Evolutionary conservation across 2,113 vertebrate species (phyloP).

Genomic region (Calyptomena viridis): DNA sequence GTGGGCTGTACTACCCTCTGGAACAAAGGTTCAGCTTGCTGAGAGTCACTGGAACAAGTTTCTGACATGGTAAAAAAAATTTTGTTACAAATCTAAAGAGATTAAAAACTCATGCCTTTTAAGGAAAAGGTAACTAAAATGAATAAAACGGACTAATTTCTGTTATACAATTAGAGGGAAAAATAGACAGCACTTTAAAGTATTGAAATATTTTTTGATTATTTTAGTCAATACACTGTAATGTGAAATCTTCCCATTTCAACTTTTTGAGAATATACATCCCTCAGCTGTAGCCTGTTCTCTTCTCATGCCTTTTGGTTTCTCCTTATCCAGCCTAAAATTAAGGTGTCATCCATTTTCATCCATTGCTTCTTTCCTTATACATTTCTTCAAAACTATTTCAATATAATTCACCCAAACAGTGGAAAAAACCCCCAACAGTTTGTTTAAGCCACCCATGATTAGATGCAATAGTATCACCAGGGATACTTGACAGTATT

Average conservation of each 20-base stretch:
- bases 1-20: constrained; percentile 77
- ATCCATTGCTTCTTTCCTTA: not conserved
- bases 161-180: not conserved
- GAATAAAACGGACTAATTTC: not conserved
- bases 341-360: not conserved
- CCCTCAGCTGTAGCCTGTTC: not conserved
- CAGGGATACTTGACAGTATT: not conserved
- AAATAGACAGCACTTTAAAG: not conserved
- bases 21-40: constrained; percentile 79
- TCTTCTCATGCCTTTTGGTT: not conserved
- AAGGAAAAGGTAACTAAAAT: not conserved
- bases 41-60: constrained; percentile 26
- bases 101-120: not conserved
- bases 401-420: not conserved
- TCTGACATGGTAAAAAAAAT: constrained; percentile 37
- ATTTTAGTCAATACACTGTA: not conserved
- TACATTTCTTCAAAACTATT: not conserved
- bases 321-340: not conserved
- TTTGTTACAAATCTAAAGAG: not conserved
- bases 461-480: not conserved
- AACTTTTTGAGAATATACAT: not conserved
- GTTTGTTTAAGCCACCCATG: not conserved
- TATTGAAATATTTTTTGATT: not conserved
- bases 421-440: not conserved
- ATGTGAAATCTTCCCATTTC: not conserved